These are phyloP conservation scores for Peromyscus polionotus DNA, from an alignment of 2,113 vertebrate genomes.

Conservation along the genomic window DNA sequence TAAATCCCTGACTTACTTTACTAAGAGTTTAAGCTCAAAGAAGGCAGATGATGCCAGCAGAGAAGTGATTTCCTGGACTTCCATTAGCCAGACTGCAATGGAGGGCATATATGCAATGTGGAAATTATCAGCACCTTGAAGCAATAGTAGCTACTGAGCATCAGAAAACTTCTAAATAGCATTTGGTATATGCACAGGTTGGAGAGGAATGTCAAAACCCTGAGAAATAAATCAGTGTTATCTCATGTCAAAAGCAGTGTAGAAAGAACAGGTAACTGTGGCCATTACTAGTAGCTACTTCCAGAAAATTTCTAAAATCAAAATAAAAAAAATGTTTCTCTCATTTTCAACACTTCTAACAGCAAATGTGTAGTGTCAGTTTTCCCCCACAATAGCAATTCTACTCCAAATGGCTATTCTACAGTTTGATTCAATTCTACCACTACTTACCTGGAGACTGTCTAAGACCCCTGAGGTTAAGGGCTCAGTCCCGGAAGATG, in stretches of 20 bases:
- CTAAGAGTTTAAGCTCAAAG: constrained; percentile 74
- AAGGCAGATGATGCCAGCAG: constrained; percentile 76
- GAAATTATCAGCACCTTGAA: constrained; percentile 74
- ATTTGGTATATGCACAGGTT: constrained; percentile 5
- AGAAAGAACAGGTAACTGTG: background rate
- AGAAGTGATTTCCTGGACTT: constrained; percentile 76
- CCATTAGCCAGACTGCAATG: constrained; percentile 63
- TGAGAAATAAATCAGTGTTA: background rate
- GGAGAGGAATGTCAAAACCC: constrained; percentile 22
- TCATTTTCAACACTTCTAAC: background rate
- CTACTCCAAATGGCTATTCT: background rate
- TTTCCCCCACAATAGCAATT: background rate
- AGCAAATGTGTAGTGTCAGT: background rate
- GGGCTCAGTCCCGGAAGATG: background rate
- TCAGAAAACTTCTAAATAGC: constrained; percentile 24
- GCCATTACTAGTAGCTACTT: background rate
- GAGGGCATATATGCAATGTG: constrained; percentile 20
- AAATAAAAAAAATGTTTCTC: background rate
- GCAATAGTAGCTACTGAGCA: constrained; percentile 56
- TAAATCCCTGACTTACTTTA: constrained; percentile 77
- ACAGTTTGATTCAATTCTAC: background rate
- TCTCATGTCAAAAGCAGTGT: background rate
- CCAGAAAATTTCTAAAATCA: background rate
- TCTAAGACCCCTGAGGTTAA: background rate
- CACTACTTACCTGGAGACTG: background rate